These are phyloP conservation scores for Amazona guildingii DNA, from an alignment of 2,113 vertebrate species.

Conservation along the genomic window DNA sequence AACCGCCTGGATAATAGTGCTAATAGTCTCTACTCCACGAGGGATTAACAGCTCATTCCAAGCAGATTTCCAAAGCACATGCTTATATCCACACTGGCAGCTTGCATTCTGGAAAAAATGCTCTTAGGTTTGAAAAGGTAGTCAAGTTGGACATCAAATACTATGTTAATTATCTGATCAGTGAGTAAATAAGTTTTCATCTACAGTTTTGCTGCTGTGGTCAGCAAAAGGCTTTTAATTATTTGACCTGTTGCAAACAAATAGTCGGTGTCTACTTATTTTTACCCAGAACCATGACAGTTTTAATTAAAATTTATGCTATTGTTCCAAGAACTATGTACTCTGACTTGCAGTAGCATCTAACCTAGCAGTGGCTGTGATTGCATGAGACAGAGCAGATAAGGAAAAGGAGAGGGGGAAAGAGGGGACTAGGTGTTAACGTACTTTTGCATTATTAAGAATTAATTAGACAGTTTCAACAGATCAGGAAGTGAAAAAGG, in stretches of 20 bases:
- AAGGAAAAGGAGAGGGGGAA: background rate
- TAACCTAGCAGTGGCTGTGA: background rate
- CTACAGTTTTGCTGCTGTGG: background rate
- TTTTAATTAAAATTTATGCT: background rate
- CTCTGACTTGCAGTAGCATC: background rate
- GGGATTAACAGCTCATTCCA: conserved; percentile 4
- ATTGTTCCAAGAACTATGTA: background rate
- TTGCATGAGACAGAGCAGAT: background rate
- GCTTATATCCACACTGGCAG: background rate
- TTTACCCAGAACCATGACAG: background rate
- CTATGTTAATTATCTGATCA: background rate
- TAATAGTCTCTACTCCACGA: background rate
- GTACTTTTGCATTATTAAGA: background rate
- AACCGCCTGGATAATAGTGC: fast-evolving
- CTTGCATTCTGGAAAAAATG: background rate
- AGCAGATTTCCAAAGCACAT: background rate
- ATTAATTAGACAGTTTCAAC: background rate
- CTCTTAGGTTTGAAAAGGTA: background rate
- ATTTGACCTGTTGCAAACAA: background rate
- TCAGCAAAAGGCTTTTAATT: conserved; percentile 2
- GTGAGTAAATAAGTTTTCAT: background rate
- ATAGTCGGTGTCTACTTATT: background rate
- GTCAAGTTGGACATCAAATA: background rate
- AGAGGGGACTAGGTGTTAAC: background rate
- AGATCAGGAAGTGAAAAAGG: background rate